Evolutionary conservation across 2,888 invertebrate genomes (phyloP).

Genomic region (Eilema griseolum): DNA sequence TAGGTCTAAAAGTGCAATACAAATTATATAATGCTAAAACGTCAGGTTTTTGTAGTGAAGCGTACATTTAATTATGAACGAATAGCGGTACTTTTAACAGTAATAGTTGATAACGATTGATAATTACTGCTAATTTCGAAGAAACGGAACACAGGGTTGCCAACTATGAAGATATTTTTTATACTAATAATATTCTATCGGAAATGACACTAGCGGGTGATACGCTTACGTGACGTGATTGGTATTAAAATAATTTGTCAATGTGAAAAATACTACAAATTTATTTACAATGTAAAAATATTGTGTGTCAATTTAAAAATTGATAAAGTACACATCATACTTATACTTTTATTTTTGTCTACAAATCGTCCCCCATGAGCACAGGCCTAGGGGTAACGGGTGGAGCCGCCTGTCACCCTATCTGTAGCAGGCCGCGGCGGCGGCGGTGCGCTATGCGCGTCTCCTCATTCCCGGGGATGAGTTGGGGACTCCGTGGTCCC

Average conservation of each 20-base stretch:
- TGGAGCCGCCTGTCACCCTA: too few relatives aligned
- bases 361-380: too few relatives aligned
- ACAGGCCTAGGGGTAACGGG: too few relatives aligned
- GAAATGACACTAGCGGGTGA: not conserved
- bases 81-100: not conserved
- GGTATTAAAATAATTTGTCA: not conserved
- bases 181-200: not conserved
- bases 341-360: too few relatives aligned
- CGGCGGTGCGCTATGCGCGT: too few relatives aligned
- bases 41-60: not conserved
- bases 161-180: not conserved
- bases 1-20: not conserved
- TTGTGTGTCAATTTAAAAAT: not conserved
- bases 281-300: not conserved
- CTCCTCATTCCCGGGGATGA: too few relatives aligned
- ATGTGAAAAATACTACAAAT: too few relatives aligned
- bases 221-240: not conserved
- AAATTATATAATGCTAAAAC: not conserved
- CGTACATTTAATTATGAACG: not conserved
- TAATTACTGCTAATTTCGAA: slow-evolving; percentile 13
- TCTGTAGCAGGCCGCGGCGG: too few relatives aligned
- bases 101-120: not conserved
- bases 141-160: slow-evolving; percentile 7
- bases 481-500: too few relatives aligned
- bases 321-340: too few relatives aligned